phyloP scores from a whole-genome alignment of 1,140 invertebrate genomes.

The Colletes gigas region DNA sequence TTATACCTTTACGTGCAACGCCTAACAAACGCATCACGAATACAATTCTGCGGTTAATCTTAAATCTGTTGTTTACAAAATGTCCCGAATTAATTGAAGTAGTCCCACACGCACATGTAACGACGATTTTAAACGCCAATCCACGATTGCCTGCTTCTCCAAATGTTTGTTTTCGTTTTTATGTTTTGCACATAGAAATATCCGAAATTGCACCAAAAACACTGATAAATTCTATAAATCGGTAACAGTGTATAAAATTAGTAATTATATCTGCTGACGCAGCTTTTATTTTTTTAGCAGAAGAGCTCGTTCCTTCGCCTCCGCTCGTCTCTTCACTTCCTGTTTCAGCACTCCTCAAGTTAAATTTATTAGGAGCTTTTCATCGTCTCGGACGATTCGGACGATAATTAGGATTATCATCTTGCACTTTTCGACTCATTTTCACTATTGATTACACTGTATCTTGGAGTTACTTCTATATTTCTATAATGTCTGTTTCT shows the following conservation, averaged over 20 bases:
- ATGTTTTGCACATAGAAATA: conserved; percentile 29
- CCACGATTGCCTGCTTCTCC: conserved; percentile 20
- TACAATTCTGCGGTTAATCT: conserved; percentile 47
- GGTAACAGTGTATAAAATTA: conserved; percentile 22
- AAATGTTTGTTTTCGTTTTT: conserved; percentile 37
- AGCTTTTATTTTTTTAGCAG: neutral
- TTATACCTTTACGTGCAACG: conserved; percentile 31
- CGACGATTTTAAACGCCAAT: conserved; percentile 40
- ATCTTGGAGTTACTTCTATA: too few relatives aligned
- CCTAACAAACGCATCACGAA: conserved; percentile 49
- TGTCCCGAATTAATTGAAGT: conserved; percentile 38
- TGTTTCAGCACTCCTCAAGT: too few relatives aligned
- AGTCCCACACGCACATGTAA: conserved; percentile 11
- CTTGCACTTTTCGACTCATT: too few relatives aligned
- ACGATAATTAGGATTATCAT: too few relatives aligned
- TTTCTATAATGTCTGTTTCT: too few relatives aligned
- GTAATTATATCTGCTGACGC: neutral
- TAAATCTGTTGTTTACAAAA: conserved; percentile 30
- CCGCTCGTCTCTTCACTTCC: too few relatives aligned
- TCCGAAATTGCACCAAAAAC: conserved; percentile 32
- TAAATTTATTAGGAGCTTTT: too few relatives aligned
- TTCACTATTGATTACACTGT: too few relatives aligned
- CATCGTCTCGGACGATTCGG: too few relatives aligned
- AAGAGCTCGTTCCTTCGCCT: too few relatives aligned
- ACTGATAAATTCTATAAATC: conserved; percentile 42